phyloP scores from a whole-genome alignment of 2,113 vertebrate species.

The Nesoenas mayeri region DNA sequence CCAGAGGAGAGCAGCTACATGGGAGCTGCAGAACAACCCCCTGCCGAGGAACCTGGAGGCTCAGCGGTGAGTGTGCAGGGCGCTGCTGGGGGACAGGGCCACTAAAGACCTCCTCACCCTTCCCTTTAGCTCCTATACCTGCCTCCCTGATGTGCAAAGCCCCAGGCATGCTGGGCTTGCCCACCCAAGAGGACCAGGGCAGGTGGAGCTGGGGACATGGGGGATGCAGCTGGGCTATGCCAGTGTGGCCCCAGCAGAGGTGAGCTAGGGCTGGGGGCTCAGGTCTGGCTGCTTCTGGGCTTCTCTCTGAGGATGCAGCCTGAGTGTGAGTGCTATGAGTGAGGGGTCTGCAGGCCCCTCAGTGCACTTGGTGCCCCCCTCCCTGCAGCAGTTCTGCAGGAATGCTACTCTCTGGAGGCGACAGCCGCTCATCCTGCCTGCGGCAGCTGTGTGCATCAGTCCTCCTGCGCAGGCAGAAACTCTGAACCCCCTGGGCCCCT shows the following conservation, averaged over 20 bases:
- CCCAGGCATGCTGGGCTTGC: fast-evolving
- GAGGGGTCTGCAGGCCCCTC: neutral
- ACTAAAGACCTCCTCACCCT: neutral
- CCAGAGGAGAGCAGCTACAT: neutral
- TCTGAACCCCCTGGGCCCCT: neutral
- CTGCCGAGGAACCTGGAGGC: neutral
- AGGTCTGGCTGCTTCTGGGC: neutral
- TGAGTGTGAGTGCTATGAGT: fast-evolving
- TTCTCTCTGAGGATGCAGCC: neutral
- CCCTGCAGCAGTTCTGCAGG: neutral
- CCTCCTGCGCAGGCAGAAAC: neutral
- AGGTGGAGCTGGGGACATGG: too few relatives aligned
- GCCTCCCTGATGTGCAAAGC: neutral
- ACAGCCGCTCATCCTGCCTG: fast-evolving
- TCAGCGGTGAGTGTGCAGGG: slow-evolving; percentile 59
- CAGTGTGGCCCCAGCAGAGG: fast-evolving
- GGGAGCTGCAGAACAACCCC: neutral
- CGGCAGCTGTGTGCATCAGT: neutral
- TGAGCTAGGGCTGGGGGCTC: neutral
- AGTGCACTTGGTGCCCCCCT: fast-evolving
- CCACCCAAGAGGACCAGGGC: fast-evolving
- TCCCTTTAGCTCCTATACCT: neutral
- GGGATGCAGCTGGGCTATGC: neutral
- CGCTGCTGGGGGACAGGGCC: neutral
- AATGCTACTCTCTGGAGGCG: neutral